These are phyloP conservation scores for Drosophila aldrichi DNA, from an alignment of 2,888 invertebrate genomes.

Conservation along the genomic window DNA sequence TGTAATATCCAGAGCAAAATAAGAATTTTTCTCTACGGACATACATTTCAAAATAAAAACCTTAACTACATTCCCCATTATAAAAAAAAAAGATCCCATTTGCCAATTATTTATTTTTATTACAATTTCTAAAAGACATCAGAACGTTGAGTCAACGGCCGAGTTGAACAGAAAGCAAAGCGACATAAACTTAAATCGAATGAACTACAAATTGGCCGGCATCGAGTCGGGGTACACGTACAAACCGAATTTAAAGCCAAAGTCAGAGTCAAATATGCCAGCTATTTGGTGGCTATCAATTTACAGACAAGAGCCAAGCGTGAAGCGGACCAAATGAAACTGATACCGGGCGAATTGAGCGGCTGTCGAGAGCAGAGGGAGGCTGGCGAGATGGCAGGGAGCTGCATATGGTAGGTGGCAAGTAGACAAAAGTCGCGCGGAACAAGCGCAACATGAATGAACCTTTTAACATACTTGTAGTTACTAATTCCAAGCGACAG, in stretches of 20 bases:
- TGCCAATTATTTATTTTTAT: not conserved
- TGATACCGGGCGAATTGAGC: constrained; percentile 66
- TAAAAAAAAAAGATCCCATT: no score
- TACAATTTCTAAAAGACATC: not conserved
- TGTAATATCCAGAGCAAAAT: not conserved
- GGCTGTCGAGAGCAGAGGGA: not conserved
- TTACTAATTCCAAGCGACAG: constrained; percentile 82
- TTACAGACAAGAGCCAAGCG: constrained; percentile 72
- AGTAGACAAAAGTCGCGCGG: constrained; percentile 73
- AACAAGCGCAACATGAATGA: constrained; percentile 80
- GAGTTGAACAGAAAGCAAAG: constrained; percentile 3
- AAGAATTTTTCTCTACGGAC: not conserved
- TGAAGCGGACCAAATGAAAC: constrained; percentile 81
- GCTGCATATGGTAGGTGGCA: constrained; percentile 50
- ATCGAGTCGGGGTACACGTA: not conserved
- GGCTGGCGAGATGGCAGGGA: not conserved
- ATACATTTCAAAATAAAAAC: no score
- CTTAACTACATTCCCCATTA: no score
- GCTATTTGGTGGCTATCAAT: constrained; percentile 76
- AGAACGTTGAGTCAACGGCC: not conserved
- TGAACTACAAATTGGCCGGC: constrained; percentile 51
- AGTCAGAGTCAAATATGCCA: constrained; percentile 63
- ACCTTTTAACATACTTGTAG: constrained; percentile 83
- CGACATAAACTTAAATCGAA: constrained; percentile 33
- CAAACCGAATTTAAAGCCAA: constrained; percentile 20